These are phyloP conservation scores for Varecia variegata DNA, from an alignment of 2,797 vertebrate genomes.

Conservation along the genomic window DNA sequence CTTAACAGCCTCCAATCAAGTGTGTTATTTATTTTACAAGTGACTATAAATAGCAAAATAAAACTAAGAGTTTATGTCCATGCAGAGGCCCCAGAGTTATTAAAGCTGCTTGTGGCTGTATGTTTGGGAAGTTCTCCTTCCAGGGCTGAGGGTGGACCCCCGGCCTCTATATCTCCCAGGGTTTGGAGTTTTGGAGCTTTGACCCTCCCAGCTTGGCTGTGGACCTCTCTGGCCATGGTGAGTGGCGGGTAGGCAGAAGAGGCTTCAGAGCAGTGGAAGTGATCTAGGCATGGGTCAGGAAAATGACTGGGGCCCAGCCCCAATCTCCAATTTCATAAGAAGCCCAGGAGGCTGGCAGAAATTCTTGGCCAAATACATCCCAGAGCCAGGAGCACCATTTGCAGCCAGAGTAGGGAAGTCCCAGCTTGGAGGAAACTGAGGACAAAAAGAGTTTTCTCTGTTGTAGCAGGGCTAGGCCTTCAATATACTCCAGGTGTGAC, in stretches of 20 bases:
- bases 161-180: neutral
- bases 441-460: neutral
- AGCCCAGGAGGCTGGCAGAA: constrained; percentile 38
- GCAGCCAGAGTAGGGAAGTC: constrained; percentile 34
- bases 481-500: neutral
- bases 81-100: constrained; percentile 25
- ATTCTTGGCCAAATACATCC: constrained; percentile 28
- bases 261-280: constrained; percentile 30
- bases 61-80: constrained; percentile 40
- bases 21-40: constrained; percentile 65
- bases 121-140: neutral
- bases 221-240: neutral
- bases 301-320: neutral
- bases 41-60: constrained; percentile 68
- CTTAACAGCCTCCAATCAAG: constrained; percentile 65
- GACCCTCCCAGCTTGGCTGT: neutral
- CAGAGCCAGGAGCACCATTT: constrained; percentile 10
- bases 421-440: neutral
- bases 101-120: neutral
- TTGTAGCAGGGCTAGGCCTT: neutral
- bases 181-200: neutral
- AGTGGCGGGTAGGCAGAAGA: neutral
- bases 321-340: constrained; percentile 54
- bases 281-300: constrained; percentile 24
- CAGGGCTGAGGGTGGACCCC: neutral